Base-by-base conservation (phyloP, 2,888 invertebrate genomes). In the Lydus trimaculatus region DNA sequence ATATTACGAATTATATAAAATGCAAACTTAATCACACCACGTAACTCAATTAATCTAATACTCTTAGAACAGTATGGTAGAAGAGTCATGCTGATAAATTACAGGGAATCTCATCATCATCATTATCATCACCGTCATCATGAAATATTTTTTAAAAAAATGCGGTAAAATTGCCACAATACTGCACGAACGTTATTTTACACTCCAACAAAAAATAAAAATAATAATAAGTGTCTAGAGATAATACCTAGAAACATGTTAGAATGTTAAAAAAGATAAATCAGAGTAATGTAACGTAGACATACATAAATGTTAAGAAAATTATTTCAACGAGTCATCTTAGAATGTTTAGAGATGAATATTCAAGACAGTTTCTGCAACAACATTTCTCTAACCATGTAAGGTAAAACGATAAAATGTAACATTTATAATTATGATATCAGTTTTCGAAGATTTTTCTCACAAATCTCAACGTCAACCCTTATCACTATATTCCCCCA, bases 41-140 rank as follows among this genome's bases (percentile, higher is more conserved):
- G 70, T 70, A 70, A 70, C 70, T 67, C 67, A 70, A 70, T 70
- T 70, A 70, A 70, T 70, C 70, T 70, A 64, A 64, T 58, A 64
- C 31, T 31, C 28, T 59, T 17, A 17, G 36, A 56, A 28, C 52
- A 63, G 48, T 28, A 33, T n/a, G 13, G 31, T 52, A 31, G 11
- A 11, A 17, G 28, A 31, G 23, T 23, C 56, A 52, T 28, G 63
- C 17, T 39, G 63, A 63, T 63, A 63, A 63, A 63, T 63, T 58
- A 39, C 58, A 23, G 31, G 17, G 63, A 52, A 52, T 52, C 48
- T 23, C 48, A 52, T 43, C 43, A 8, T 43, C 36, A 36, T 43
- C n/a, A 43, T 43, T 8, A 43, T 43, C 7, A 43, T 43, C n/a
- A 17, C 17, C n/a, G 17, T 43, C 7, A 43, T 43, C n/a, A 17